Evolutionary conservation across 1,140 invertebrate species (phyloP), one percentile per base, ranked within the genome.

Genomic region (Maniola jurtina): DNA sequence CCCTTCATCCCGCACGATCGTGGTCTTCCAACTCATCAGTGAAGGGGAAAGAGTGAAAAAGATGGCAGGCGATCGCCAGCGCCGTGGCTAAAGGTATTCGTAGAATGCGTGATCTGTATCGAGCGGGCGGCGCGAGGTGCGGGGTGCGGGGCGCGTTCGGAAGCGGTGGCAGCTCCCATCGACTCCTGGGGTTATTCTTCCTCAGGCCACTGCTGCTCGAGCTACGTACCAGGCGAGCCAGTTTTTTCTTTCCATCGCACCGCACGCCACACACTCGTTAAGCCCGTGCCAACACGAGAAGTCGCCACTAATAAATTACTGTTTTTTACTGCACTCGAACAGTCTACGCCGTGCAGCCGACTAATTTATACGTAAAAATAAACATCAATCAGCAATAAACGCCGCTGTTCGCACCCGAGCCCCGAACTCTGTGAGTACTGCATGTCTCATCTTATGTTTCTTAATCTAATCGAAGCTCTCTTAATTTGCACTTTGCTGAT

Each of bases 141-240:
- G 83, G 84, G 80, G 84, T 64, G 84, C 83, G 86, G 87, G 89
- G 86, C 66, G 77, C 86, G 80, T 90, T 91, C 90, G 89, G 90
- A 89, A 91, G 90, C 90, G 86, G 86, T 88, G 84, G 89, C 88
- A 87, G 88, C 90, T 89, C 88, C 90, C 85, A 89, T 82, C 86
- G 89, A 91, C 89, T 91, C 87, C 89, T 89, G 88, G 88, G 86
- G 86, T 92, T 92, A 92, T 92, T 92, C 90, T 91, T 90, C 89
- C 85, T 89, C 87, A 86, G 89, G 89, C 89, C 90, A 92, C 90
- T 91, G 84, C 80, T 85, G 87, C 81, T 86, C 82, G 84, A 90
- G 83, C 86, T 84, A 80, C 84, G 88, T 87, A 88, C 78, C 80
- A 84, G 79, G 79, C 83, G 77, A 87, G 85, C 84, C 81, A 88